Base-by-base conservation (phyloP, 2,113 vertebrate genomes). In the Triplophysa rosa region DNA sequence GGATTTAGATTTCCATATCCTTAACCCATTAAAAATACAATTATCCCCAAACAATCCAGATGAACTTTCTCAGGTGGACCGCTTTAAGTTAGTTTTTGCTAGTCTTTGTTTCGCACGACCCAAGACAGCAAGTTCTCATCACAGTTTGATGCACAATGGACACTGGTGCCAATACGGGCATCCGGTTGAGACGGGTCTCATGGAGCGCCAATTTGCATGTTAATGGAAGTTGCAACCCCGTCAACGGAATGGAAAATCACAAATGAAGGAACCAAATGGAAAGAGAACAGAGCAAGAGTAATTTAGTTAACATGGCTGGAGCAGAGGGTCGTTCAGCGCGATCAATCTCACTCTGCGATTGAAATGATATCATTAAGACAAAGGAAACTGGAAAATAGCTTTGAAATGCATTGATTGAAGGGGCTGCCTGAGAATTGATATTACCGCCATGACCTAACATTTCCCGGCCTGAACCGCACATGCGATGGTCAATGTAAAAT, bases 191-290 rank as follows among this genome's bases (percentile, higher is more conserved):
- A 88, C 86, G 87, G 83, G 81, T 83, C 83, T 67, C 40, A 8
- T 69, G 72, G 52, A 52, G 78, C 62, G 33, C 33, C 87, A 86
- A 82, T 75, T 42, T 80, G 77, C 81, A 86, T 90, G 85, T 82
- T 90, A 90, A 92, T 91, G 82, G 80, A 77, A 73, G 85, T 87
- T 78, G 86, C 82, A 85, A 84, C 88, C 86, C 85, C 79, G 87
- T 81, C 65, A 47, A 65, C 73, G 83, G 81, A 87, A 90, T 81
- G 80, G 86, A 70, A 87, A 85, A 86, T 81, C 83, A 85, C 73
- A 87, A 87, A 81, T 78, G 86, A 85, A 70, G 56, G 58, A 77
- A 64, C 19, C 66, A 26, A 66, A 62, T 58, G 70, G 71, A 62
- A 72, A 73, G 54, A 72, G 37, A 59, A 56, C 42, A 67, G 77